Percentiles rank a stretch among this genome's conserved stretches.
These are phyloP conservation scores for Tetramorium alpestre DNA, from an alignment of 1,140 invertebrate genomes.

Conservation along the genomic window DNA sequence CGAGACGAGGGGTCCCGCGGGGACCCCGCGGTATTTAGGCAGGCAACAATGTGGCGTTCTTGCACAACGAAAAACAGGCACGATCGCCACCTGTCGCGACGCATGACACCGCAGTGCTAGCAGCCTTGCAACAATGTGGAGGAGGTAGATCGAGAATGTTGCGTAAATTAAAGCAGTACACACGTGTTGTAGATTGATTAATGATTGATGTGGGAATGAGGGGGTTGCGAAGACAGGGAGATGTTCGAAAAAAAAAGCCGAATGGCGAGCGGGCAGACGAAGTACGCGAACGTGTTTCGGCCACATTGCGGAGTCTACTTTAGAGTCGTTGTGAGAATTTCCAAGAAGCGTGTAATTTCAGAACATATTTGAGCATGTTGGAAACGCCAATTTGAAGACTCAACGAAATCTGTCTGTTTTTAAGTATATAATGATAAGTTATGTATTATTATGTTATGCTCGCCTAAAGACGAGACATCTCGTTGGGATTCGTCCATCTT, in stretches of 20 bases:
- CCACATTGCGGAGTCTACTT: background rate
- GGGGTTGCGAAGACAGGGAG: background rate
- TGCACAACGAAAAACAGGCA: slow-evolving; percentile 43
- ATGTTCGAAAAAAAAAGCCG: background rate
- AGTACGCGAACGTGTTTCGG: background rate
- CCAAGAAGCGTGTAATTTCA: background rate
- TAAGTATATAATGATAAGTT: slow-evolving; percentile 3
- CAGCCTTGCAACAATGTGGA: slow-evolving; percentile 45
- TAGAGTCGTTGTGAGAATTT: background rate
- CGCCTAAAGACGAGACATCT: background rate
- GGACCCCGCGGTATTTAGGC: slow-evolving; percentile 74
- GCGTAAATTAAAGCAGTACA: slow-evolving; percentile 49
- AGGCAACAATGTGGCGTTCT: slow-evolving; percentile 73
- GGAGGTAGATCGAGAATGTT: slow-evolving; percentile 35
- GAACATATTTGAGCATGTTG: background rate
- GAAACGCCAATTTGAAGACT: background rate
- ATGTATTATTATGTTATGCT: background rate
- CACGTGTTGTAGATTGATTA: slow-evolving; percentile 58
- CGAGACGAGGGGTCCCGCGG: slow-evolving; percentile 73
- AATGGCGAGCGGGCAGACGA: background rate
- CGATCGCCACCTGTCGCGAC: slow-evolving; percentile 66
- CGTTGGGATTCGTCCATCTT: slow-evolving; percentile 17
- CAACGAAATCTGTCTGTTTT: background rate
- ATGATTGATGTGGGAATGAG: slow-evolving; percentile 56
- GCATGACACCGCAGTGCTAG: slow-evolving; percentile 16